Base-by-base conservation (phyloP, 2,113 vertebrate species). In the Equus quagga region DNA sequence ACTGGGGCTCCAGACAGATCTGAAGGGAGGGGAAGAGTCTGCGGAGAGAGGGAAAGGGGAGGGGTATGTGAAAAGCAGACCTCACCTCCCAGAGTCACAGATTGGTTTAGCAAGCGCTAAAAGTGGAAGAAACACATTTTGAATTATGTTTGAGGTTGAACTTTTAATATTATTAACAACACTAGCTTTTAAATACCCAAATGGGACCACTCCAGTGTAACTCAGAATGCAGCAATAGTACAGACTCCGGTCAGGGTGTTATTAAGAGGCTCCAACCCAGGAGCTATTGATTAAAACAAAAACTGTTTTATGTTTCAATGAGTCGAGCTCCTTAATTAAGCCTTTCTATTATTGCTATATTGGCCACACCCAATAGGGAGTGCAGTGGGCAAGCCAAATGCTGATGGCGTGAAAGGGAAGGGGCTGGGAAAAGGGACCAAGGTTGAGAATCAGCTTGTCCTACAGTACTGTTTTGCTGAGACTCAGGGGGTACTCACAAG, bases 151-250 rank as follows among this genome's bases (percentile, higher is more conserved):
- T 64, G 36, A 72, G 24, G 67, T 4, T 33, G 24, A 80, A 33
- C 46, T 62, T 90, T 93, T 46, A 94, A 83, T 60, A 70, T 62
- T 60, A 70, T 62, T 64, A 91, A 31, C 6, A 44, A 33, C 46
- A 33, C 44, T 65, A 26, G 26, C 18, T 60, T 96, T 89, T 92
- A 88, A 67, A 79, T 44, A 92, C 6, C 17, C 7, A 85, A 96
- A 31, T 54, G 33, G 26, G 56, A 83, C 8, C 6, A 36, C 33
- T 78, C 24, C 56, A n/a, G 0, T 54, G 21, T 76, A 41, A 90
- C 36, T 56, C n/a, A 70, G 64, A 70, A 93, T 64, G 56, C 44
- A 36, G 33, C 13, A 92, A 70, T 28, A 36, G 14, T 19, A 31
- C 41, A 58, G 31, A 96, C 62, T 56, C 76, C 70, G 64, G 49